These are phyloP conservation scores for Macrophya alboannulata DNA, from an alignment of 2,888 invertebrate genomes.

Conservation along the genomic window DNA sequence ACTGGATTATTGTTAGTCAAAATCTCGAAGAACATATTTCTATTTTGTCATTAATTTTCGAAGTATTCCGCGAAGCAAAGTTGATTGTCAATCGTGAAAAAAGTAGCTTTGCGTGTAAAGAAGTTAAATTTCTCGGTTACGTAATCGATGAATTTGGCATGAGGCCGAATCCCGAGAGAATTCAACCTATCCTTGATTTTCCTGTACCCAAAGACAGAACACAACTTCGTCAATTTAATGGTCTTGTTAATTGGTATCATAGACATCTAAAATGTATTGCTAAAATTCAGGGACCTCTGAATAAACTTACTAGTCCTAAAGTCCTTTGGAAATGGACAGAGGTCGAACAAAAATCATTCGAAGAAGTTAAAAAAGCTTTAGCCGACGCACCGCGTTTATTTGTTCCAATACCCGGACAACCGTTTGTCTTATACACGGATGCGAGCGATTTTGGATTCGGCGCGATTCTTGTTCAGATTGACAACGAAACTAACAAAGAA, in stretches of 20 bases:
- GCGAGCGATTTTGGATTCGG: constrained; percentile 61
- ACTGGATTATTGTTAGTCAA: too few species aligned
- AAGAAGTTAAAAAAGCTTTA: constrained; percentile 55
- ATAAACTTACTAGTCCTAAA: constrained; percentile 38
- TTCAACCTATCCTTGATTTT: too few species aligned
- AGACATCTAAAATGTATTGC: constrained; percentile 28
- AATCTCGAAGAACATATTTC: too few species aligned
- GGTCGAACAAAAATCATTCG: constrained; percentile 59
- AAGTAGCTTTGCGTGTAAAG: too few species aligned
- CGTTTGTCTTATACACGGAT: constrained; percentile 59
- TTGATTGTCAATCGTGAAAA: too few species aligned
- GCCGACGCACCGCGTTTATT: constrained; percentile 54
- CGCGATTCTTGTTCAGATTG: constrained; percentile 60
- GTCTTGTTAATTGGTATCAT: constrained; percentile 56
- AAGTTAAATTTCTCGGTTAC: too few species aligned
- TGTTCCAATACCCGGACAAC: constrained; percentile 57
- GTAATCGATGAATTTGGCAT: too few species aligned
- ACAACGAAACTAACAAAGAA: constrained; percentile 56
- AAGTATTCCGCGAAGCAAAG: too few species aligned
- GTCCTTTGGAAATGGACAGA: constrained; percentile 37
- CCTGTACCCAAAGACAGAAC: too few species aligned
- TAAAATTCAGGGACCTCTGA: constrained; percentile 22
- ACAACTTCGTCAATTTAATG: too few species aligned
- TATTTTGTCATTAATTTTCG: too few species aligned
- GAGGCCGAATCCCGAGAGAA: too few species aligned